Evolutionary conservation across 2,797 vertebrate genomes (phyloP).

Genomic region (Pteropus rufus): DNA sequence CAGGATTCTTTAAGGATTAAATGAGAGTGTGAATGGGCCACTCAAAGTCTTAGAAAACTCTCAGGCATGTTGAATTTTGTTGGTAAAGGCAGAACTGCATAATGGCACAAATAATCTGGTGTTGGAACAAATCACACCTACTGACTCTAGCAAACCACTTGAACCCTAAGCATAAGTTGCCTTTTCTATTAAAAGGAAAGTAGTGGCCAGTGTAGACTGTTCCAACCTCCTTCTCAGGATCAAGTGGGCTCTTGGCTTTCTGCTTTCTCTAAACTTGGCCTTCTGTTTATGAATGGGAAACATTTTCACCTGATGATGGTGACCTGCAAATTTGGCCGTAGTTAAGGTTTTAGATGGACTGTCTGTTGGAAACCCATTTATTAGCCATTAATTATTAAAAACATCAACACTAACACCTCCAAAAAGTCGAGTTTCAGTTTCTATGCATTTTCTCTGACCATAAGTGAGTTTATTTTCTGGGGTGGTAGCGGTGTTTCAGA

Average conservation of each 20-base stretch:
- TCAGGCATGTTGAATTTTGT: not conserved
- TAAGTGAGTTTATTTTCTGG: conserved; percentile 12
- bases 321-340: not conserved
- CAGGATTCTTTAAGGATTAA: not conserved
- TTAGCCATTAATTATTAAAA: conserved; percentile 24
- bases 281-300: not conserved
- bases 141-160: not conserved
- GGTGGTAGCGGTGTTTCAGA: not conserved
- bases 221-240: not conserved
- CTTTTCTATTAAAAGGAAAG: not conserved
- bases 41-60: not conserved
- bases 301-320: not conserved
- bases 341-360: not conserved
- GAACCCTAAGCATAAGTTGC: not conserved
- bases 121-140: not conserved
- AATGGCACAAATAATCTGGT: not conserved
- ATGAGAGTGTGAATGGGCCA: not conserved
- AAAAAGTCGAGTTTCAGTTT: not conserved
- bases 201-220: not conserved
- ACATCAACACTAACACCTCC: not conserved
- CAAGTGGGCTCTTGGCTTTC: not conserved
- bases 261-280: not conserved
- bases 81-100: not conserved
- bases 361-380: not conserved
- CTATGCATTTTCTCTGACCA: not conserved